Percentiles rank a stretch among this genome's conserved stretches.
These are phyloP conservation scores for Apostichopus japonicus DNA, from an alignment of 35 echinoderm and acorn worm species.

Conservation along the genomic window DNA sequence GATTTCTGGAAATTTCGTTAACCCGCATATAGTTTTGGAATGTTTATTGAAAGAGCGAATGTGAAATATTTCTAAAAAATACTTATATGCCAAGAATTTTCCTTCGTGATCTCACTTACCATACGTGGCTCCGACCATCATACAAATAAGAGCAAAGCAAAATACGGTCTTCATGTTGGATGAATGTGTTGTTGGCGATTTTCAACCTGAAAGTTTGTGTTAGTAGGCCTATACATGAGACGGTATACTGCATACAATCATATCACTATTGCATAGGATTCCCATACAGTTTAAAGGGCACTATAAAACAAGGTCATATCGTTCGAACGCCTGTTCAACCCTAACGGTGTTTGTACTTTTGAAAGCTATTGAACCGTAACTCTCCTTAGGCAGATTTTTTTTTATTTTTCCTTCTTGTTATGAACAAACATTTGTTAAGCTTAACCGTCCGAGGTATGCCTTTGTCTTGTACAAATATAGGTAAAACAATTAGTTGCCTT, in stretches of 20 bases:
- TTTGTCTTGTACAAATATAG: too few species aligned
- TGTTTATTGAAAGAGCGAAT: too few species aligned
- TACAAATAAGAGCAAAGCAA: background rate
- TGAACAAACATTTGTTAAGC: too few species aligned
- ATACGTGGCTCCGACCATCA: background rate
- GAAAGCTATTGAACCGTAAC: background rate
- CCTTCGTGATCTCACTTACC: background rate
- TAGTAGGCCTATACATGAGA: background rate
- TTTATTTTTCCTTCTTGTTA: too few species aligned
- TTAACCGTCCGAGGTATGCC: too few species aligned
- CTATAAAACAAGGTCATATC: background rate
- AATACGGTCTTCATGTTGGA: background rate
- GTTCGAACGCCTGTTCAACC: background rate
- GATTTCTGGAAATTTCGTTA: too few species aligned
- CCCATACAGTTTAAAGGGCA: background rate
- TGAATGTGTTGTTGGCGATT: background rate
- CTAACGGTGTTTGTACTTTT: background rate
- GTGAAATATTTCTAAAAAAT: too few species aligned
- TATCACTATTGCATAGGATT: background rate
- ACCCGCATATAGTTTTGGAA: too few species aligned
- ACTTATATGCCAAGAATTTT: too few species aligned
- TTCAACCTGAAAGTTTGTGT: too few species aligned
- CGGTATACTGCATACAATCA: background rate
- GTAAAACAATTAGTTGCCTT: too few species aligned
- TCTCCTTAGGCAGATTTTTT: background rate